Evolutionary conservation across 2,797 vertebrate species (phyloP), one percentile per base, ranked within the genome.

Genomic region (Syndactyla subalaris): DNA sequence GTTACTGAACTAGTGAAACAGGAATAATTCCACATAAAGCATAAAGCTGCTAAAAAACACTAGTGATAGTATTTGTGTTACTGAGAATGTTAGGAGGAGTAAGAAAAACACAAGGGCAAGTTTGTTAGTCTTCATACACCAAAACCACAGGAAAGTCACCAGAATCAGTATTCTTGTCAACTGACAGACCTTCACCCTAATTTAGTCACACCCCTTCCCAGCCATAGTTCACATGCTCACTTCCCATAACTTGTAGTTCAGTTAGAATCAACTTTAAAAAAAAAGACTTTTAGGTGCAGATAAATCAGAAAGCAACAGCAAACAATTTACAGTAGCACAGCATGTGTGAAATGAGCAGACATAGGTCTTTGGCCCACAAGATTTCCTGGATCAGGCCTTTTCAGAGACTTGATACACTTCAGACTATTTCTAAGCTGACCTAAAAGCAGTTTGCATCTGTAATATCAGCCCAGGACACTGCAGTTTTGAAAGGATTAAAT

Each of bases 301-400:
- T 10, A 52, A 55, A 48, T 14, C 61, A 72, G n/a, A 39, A 67
- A 62, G n/a, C 30, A 54, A 21, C 58, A 59, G 45, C 49, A 57
- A 14, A 24, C 4, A 22, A 22, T 1, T 9, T 27, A 49, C 14
- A 46, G 11, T 14, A 59, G 13, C 3, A 1, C 30, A 34, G 34
- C 55, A 46, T 0, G 4, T 4, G 8, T 14, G 26, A 23, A 32
- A 18, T 21, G 17, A 75, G 48, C 24, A 49, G 34, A 48, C 22
- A 20, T 0, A 34, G 23, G 34, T 32, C 62, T 68, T 54, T 0
- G 14, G 36, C 63, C 21, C 10, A 3, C 54, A 67, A 22, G 10
- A 30, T 15, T 5, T 82, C 54, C 36, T 73, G n/a, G 21, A 39
- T 41, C 34, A 74, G 48, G 22, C 34, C 16, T 67, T 61, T 24